Evolutionary conservation across 2,888 invertebrate genomes (phyloP), one percentile per base, ranked within the genome.

Genomic region (Orchesellides sinensis): DNA sequence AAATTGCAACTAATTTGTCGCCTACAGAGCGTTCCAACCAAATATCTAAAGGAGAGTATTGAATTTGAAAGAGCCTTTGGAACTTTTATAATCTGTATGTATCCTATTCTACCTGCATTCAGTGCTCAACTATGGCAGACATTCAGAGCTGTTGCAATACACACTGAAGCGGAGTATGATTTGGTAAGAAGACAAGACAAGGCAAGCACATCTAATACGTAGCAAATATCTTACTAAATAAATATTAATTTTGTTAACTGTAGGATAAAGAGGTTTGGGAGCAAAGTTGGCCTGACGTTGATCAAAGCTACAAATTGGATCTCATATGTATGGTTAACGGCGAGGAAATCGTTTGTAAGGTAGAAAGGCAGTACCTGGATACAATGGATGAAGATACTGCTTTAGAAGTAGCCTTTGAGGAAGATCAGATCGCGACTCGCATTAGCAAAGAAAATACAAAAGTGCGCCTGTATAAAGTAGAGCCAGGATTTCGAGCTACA

Each of bases 51-150:
- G 35, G 84, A 88, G n/a, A 90, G 90, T 78, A 45, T 77, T 2
- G 88, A 90, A 84, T 98, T 93, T 90, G 96, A 97, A 90, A 91
- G 94, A 88, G 93, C 96, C 4, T 91, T 98, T 73, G 95, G 94
- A 0, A 91, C 92, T 27, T 93, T 96, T 88, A 92, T 98, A 72
- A 94, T 97, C 84, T 94, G 97, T 93, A 89, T 98, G 49, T 93
- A 96, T 2, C 98, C 98, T 0, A 92, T 98, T 89, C 95, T 96
- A 0, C 98, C 98, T 0, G 95, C 96, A 90, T 97, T 97, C 90
- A 94, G 96, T 35, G 95, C 95, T 0, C 98, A 98, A 90, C 90
- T 98, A 17, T 98, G 98, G 98, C 84, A 92, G 93, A 23, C 96
- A 94, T 65, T 94, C 96, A 88, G 90, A 92, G 40, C 92, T 92